Evolutionary conservation across 2,888 invertebrate species (phyloP).

Genomic region (Bruchidius siliquastri): DNA sequence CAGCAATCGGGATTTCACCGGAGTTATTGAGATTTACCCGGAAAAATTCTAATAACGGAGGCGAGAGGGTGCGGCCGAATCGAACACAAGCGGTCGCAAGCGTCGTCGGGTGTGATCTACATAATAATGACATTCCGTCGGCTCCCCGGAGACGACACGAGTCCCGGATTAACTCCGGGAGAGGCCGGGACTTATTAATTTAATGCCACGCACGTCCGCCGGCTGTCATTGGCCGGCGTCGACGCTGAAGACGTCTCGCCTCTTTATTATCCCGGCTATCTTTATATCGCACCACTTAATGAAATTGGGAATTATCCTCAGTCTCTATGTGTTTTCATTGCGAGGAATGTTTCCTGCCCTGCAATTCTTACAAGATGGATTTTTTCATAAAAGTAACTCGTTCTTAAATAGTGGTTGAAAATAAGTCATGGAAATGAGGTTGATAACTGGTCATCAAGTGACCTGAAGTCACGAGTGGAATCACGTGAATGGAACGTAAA

Average conservation of each 20-base stretch:
- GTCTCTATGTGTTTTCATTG: too few relatives aligned
- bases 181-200: constrained; percentile 46
- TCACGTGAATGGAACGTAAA: too few relatives aligned
- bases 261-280: not conserved
- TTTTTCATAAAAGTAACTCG: too few relatives aligned
- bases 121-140: constrained; percentile 47
- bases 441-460: too few relatives aligned
- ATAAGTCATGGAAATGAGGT: too few relatives aligned
- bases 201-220: constrained; percentile 48
- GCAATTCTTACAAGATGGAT: too few relatives aligned
- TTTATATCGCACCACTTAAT: not conserved
- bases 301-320: not conserved
- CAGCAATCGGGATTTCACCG: not conserved
- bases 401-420: too few relatives aligned
- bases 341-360: too few relatives aligned
- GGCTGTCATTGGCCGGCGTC: constrained; percentile 44
- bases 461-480: too few relatives aligned
- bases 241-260: not conserved
- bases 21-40: not conserved
- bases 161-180: constrained; percentile 45
- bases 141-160: constrained; percentile 43
- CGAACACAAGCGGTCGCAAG: constrained; percentile 33
- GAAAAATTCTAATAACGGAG: not conserved
- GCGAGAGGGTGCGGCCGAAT: not conserved
- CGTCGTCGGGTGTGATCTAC: constrained; percentile 50